These are phyloP conservation scores for Sibirionetta formosa DNA, from an alignment of 2,797 vertebrate genomes.

Conservation along the genomic window DNA sequence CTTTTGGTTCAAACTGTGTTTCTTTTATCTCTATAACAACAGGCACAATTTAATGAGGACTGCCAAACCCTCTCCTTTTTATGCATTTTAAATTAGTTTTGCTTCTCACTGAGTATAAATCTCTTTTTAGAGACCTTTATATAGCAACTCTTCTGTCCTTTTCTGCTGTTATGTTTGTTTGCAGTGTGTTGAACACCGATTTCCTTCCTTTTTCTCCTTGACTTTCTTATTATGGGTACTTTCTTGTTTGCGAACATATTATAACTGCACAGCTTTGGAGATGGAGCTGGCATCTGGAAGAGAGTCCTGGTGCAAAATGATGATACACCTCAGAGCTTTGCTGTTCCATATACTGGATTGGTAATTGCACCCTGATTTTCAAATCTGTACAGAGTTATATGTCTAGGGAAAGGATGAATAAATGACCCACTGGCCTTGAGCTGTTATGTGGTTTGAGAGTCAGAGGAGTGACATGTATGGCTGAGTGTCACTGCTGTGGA, in stretches of 20 bases:
- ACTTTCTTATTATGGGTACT: neutral
- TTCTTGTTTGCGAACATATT: neutral
- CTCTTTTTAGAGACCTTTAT: conserved; percentile 38
- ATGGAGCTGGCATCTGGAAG: neutral
- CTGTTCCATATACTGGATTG: neutral
- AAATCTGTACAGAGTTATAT: neutral
- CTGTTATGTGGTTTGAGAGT: neutral
- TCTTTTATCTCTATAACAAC: conserved; percentile 50
- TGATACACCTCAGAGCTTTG: too few species aligned
- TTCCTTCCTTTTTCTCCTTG: neutral
- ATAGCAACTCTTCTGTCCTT: conserved; percentile 28
- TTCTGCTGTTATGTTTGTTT: conserved; percentile 49
- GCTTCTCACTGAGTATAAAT: conserved; percentile 57
- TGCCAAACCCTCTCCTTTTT: conserved; percentile 47
- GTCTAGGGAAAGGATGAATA: neutral
- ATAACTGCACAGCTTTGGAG: neutral
- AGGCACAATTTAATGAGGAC: conserved; percentile 51
- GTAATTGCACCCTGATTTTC: neutral
- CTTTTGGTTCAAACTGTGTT: conserved; percentile 35
- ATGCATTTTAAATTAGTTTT: conserved; percentile 71
- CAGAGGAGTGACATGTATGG: neutral
- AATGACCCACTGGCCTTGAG: neutral
- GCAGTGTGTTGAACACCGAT: conserved; percentile 1
- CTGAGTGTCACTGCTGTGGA: neutral
- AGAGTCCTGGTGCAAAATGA: neutral